Evolutionary conservation across 2,113 vertebrate genomes (phyloP), one percentile per base, ranked within the genome.

Genomic region (Polypterus bichir): DNA sequence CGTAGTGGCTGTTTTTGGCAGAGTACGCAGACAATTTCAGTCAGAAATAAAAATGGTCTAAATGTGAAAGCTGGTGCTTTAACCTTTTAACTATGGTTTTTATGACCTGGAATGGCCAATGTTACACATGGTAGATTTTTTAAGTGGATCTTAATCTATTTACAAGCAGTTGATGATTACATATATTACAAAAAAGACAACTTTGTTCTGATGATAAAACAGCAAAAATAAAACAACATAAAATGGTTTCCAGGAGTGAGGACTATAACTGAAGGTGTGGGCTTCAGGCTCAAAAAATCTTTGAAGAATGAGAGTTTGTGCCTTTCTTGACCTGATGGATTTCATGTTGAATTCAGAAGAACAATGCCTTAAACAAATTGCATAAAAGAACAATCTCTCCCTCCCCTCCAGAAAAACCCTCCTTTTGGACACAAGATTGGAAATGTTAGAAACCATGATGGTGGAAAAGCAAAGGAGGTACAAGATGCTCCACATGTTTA

Each of bases 321-420:
- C 86, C 86, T 88, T 88, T 84, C 73, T 77, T 79, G 79, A 82
- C 80, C 79, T 71, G 81, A 75, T 81, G 83, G 84, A 73, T 77
- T 80, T 74, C 71, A 53, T 58, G 59, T 57, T 53, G 57, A 64
- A 64, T 58, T 58, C 58, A 59, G 63, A 59, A 59, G 63, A 64
- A 59, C 63, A 64, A 59, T 64, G 63, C 63, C 63, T 64, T 64
- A 64, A 64, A 58, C 56, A 45, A 58, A 45, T 58, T 11, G 46
- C 56, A 4, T 3, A 58, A 58, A 27, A 58, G 56, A 58, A 58
- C 5, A 6, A 45, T 62, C 75, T 70, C 68, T 64, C 67, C 63
- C 73, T 65, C 71, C 69, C 75, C 69, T 59, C 59, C 66, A 68
- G 60, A 49, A 54, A 49, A 60, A 69, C 59, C 62, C 48, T 44